phyloP scores from a whole-genome alignment of 2,888 invertebrate genomes.

The Carcina quercana region DNA sequence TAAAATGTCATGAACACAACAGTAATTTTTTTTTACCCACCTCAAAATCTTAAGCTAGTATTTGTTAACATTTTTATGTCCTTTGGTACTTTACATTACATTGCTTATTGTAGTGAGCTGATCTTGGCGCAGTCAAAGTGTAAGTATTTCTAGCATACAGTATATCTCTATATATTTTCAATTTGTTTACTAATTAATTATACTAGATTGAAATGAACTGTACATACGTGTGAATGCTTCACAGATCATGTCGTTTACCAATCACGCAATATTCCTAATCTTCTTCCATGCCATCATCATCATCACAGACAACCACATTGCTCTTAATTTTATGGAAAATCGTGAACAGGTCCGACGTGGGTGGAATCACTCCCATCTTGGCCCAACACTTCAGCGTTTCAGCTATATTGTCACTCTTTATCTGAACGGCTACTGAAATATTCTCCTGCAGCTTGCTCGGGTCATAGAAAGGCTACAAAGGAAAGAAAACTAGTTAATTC shows the following conservation, averaged over 20 bases:
- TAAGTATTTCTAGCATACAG: no score
- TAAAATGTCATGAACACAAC: no score
- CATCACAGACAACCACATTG: constrained; percentile 29
- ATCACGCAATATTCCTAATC: not conserved
- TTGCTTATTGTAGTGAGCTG: no score
- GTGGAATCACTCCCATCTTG: constrained; percentile 30
- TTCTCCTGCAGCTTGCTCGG: constrained; percentile 27
- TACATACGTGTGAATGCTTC: not conserved
- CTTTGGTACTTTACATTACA: no score
- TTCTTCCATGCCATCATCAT: not conserved
- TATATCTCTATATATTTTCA: no score
- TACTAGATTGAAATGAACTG: no score
- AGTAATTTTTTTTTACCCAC: no score
- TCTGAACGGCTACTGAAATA: constrained; percentile 32
- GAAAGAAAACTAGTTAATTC: no score
- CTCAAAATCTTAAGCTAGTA: no score
- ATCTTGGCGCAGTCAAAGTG: no score
- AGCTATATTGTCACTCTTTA: constrained; percentile 42
- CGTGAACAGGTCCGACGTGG: constrained; percentile 42
- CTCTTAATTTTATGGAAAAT: constrained; percentile 42
- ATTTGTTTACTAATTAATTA: no score
- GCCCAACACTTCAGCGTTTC: constrained; percentile 40
- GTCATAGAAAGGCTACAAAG: constrained; percentile 41
- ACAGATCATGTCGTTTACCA: not conserved
- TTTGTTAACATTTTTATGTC: no score